These are phyloP conservation scores for Fabriciana adippe DNA, from an alignment of 2,888 invertebrate genomes.

Conservation along the genomic window DNA sequence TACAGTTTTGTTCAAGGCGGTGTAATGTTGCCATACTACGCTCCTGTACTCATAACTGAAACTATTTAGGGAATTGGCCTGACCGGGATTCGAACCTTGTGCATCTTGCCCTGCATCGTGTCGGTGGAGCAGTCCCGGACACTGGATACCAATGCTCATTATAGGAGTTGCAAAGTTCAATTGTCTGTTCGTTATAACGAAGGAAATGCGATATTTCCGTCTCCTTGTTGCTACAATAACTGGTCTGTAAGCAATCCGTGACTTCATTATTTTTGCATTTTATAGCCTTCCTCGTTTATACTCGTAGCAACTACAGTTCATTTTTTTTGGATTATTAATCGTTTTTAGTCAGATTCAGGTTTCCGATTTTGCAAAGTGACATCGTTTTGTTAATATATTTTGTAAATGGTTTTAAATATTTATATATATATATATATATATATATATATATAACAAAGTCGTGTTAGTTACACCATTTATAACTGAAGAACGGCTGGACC, in stretches of 20 bases:
- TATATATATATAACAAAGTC: too few relatives aligned
- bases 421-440: too few relatives aligned
- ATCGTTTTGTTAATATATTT: neutral
- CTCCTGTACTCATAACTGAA: too few relatives aligned
- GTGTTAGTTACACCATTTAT: too few relatives aligned
- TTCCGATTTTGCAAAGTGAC: neutral
- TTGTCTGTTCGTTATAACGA: slow-evolving; percentile 22
- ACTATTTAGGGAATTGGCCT: too few relatives aligned
- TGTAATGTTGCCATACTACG: too few relatives aligned
- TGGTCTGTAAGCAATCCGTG: slow-evolving; percentile 27
- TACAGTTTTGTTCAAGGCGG: too few relatives aligned
- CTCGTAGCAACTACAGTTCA: neutral
- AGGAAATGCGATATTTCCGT: slow-evolving; percentile 26
- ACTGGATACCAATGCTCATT: slow-evolving; percentile 3
- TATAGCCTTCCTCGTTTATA: neutral
- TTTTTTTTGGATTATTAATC: slow-evolving; percentile 1
- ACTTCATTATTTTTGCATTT: slow-evolving; percentile 13
- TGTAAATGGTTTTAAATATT: too few relatives aligned
- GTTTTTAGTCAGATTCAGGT: neutral
- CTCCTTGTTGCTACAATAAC: slow-evolving; percentile 20
- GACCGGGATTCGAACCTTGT: too few relatives aligned
- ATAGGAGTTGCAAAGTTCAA: slow-evolving; percentile 12
- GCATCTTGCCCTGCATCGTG: too few relatives aligned
- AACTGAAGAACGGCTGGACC: too few relatives aligned
- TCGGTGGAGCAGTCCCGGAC: neutral